Conservation (phyloP, 2,888 invertebrate genomes). For the Fissipunctia ypsillon region DNA sequence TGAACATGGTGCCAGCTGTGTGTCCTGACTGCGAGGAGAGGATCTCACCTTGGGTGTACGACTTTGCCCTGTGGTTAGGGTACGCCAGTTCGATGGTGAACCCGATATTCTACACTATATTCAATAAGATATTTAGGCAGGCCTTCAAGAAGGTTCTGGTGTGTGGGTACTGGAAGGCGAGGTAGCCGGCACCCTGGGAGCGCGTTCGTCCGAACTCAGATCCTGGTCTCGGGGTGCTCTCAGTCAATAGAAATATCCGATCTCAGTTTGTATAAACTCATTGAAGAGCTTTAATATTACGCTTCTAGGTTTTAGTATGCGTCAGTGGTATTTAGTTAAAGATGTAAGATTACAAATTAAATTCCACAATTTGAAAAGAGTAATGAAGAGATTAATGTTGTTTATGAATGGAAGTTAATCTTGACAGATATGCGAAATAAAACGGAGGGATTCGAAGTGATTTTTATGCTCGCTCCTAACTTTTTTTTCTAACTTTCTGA, state of each 20-base stretch:
- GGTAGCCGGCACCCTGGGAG: constrained; percentile 90
- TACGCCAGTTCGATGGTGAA: constrained; percentile 98
- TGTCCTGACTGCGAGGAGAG: constrained; percentile 95
- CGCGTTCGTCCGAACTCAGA: constrained; percentile 87
- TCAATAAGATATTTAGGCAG: constrained; percentile 97
- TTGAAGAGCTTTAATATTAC: constrained; percentile 79
- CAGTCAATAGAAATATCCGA: constrained; percentile 86
- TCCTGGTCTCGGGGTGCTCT: constrained; percentile 87
- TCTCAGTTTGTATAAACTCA: constrained; percentile 85
- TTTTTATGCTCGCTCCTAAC: background rate
- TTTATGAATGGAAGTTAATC: constrained; percentile 14
- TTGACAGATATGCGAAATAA: constrained; percentile 8
- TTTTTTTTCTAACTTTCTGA: background rate
- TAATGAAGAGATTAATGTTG: background rate
- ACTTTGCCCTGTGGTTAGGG: constrained; percentile 97
- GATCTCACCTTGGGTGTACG: constrained; percentile 95
- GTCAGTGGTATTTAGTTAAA: constrained; percentile 59
- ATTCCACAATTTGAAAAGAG: constrained; percentile 14
- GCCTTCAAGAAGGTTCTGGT: constrained; percentile 96
- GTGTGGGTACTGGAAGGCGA: constrained; percentile 92
- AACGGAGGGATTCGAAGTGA: constrained; percentile 1
- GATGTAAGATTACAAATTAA: constrained; percentile 14
- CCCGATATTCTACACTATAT: constrained; percentile 98
- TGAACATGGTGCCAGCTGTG: constrained; percentile 96
- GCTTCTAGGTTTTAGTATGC: constrained; percentile 71